Base-by-base conservation (phyloP, 2,113 vertebrate species). In the Nerophis lumbriciformis region DNA sequence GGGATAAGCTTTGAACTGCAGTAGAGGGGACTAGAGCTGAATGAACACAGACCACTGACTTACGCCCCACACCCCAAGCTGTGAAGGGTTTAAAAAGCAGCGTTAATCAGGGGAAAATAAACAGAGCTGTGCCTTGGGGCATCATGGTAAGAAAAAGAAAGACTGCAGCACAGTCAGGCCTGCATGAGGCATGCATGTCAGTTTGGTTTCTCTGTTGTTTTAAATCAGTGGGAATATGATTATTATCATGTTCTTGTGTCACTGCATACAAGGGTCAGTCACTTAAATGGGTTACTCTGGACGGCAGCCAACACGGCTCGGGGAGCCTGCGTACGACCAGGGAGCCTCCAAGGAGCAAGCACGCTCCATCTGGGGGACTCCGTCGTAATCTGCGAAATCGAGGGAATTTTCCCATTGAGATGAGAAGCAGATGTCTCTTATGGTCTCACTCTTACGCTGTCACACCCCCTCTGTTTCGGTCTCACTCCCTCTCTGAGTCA, bases 341-440 rank as follows among this genome's bases (percentile, higher is more conserved):
- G 51, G 81, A 84, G 75, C 80, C 79, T 80, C 73, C 14, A 62
- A 86, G 73, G 78, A 88, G 83, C 77, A 85, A 72, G 79, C 48
- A 51, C 53, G 56, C 67, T 71, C 61, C 61, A 70, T 75, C 68
- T 76, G 66, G 77, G 82, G 87, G 79, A 89, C 81, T 85, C 85
- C 83, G 59, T 79, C 70, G 68, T 80, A 82, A 88, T 89, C 88
- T 85, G 65, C 42, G 38, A 66, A 81, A 91, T 89, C 64, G 58
- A 77, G 79, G 85, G 86, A 86, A 90, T 81, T 91, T 91, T 91
- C 90, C 90, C 89, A 90, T 82, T 74, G 53, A 84, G 87, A 91
- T 90, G 90, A 90, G 85, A 91, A 91, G 88, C 90, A 92, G 90
- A 91, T 92, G 90, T 90, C 66, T 86, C 53, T 84, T 81, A 79